Evolutionary conservation across 2,113 vertebrate genomes (phyloP).

Genomic region (Rhinoptilus africanus): DNA sequence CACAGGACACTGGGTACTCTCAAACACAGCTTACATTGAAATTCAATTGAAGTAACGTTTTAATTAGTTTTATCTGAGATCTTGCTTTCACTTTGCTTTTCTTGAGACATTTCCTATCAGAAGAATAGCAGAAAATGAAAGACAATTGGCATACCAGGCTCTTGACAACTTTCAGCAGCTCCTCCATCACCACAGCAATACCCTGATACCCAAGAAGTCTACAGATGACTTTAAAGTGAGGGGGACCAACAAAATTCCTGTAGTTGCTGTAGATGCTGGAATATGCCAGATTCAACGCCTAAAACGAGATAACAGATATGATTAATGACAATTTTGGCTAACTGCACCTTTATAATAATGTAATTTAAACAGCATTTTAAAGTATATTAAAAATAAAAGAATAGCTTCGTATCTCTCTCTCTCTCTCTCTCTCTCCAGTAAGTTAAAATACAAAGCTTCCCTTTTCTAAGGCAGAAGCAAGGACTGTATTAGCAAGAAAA

Average conservation of each 20-base stretch:
- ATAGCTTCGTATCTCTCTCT: background rate
- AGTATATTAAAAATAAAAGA: background rate
- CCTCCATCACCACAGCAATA: slow-evolving; percentile 90
- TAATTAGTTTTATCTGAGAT: background rate
- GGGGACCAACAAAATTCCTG: slow-evolving; percentile 85
- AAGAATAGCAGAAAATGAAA: background rate
- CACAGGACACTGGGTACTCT: background rate
- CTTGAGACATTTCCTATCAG: background rate
- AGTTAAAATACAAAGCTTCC: background rate
- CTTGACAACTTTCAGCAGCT: slow-evolving; percentile 89
- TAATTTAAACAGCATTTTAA: background rate
- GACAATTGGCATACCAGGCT: slow-evolving; percentile 78
- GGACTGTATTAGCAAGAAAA: background rate
- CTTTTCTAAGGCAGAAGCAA: background rate
- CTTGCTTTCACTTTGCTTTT: background rate
- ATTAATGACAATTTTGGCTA: background rate
- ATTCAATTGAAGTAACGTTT: background rate
- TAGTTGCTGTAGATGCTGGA: slow-evolving; percentile 87
- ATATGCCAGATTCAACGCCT: slow-evolving; percentile 87
- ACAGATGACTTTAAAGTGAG: slow-evolving; percentile 87
- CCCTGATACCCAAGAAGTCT: slow-evolving; percentile 88
- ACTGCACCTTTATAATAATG: background rate
- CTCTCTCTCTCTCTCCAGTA: background rate
- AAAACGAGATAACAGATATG: background rate
- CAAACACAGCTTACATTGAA: background rate